These are phyloP conservation scores for Malurus elegans DNA, from an alignment of 2,113 vertebrate species.

Conservation along the genomic window DNA sequence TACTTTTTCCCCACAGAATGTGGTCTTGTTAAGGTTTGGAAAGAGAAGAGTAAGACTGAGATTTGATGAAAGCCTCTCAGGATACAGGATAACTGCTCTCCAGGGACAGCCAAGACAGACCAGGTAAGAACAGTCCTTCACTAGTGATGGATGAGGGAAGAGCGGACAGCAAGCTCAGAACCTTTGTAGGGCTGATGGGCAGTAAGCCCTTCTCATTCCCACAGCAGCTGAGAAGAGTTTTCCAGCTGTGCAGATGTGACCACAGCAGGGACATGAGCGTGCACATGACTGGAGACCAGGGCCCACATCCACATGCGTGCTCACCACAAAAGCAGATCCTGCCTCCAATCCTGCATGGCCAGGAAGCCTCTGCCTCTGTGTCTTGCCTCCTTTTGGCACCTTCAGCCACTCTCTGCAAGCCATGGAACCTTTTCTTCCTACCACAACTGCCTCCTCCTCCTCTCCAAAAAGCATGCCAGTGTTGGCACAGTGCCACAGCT, in stretches of 20 bases:
- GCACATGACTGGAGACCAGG: fast-evolving
- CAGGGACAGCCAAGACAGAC: background rate
- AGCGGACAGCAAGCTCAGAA: background rate
- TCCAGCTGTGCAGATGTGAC: background rate
- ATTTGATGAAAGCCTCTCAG: background rate
- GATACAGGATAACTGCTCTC: background rate
- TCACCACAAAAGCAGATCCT: background rate
- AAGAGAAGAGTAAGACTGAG: background rate
- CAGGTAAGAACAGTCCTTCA: background rate
- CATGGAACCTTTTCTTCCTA: fast-evolving
- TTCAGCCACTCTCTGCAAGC: background rate
- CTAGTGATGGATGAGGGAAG: background rate
- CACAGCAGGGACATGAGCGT: background rate
- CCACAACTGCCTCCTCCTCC: background rate
- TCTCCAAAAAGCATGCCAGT: background rate
- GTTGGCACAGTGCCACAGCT: background rate
- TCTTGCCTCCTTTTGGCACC: background rate
- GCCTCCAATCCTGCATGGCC: fast-evolving
- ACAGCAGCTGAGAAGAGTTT: background rate
- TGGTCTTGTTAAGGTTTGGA: background rate
- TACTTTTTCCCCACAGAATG: background rate
- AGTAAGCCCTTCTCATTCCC: background rate
- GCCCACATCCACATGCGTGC: fast-evolving
- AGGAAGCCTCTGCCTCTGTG: background rate
- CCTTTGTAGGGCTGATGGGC: background rate